These are phyloP conservation scores for Ephydatia muelleri DNA, from an alignment of 37 sponge, comb jelly and placozoan species.

Conservation along the genomic window DNA sequence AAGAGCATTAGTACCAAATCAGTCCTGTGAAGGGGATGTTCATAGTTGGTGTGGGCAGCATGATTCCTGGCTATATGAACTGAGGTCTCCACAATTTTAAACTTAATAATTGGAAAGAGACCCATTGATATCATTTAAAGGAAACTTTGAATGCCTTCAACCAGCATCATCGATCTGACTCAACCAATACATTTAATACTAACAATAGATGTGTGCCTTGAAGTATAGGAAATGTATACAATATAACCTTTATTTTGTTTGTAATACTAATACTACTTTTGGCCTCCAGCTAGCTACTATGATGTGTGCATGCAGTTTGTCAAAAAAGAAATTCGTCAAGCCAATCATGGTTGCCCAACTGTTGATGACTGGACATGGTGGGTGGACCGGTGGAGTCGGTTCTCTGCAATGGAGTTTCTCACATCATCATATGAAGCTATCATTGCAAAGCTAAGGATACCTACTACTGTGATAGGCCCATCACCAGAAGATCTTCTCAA, in stretches of 20 bases:
- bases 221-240: neutral
- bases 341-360: neutral
- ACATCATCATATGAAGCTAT: neutral
- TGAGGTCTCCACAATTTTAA: too few relatives aligned
- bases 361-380: constrained; percentile 25
- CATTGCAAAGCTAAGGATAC: neutral
- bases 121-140: too few relatives aligned
- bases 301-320: constrained; percentile 10
- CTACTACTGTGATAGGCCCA: too few relatives aligned
- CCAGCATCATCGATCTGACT: too few relatives aligned
- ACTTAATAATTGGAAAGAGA: too few relatives aligned
- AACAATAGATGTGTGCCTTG: neutral
- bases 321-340: constrained; percentile 8
- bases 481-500: constrained; percentile 4
- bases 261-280: neutral
- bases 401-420: constrained; percentile 29
- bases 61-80: too few relatives aligned
- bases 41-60: too few relatives aligned
- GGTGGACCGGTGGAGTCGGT: constrained; percentile 33
- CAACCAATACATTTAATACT: neutral
- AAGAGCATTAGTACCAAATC: too few relatives aligned
- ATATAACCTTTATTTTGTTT: neutral
- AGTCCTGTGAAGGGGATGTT: too few relatives aligned
- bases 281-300: constrained; percentile 31
- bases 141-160: too few relatives aligned